Evolutionary conservation across 1,140 invertebrate genomes (phyloP), one percentile per base, ranked within the genome.

Genomic region (Drosophila serrata): DNA sequence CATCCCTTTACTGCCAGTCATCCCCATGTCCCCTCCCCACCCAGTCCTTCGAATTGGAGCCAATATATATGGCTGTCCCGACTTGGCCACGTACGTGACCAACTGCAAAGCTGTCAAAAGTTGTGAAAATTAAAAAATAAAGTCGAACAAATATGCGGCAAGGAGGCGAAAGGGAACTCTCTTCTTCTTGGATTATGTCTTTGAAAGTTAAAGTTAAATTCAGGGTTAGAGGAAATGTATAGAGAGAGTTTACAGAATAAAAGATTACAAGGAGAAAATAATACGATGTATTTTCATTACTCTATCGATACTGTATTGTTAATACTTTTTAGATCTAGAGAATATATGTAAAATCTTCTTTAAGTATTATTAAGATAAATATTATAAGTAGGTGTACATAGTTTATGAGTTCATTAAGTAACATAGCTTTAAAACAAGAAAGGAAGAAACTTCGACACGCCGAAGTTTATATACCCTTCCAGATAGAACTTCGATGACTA

Each of bases 121-220:
- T 88, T 88, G 84, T 81, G 84, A 88, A 87, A 87, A 87, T 87
- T 87, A 87, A 87, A 87, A 87, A 87, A 84, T 87, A 87, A 87
- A 87, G 68, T 87, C 84, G 61, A 88, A 81, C 85, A 87, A 87
- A 87, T 88, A 87, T 87, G 84, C 77, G 84, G 46, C 39, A 49
- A 45, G 62, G 60, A 69, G 31, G 43, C 59, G 57, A 42, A 42
- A 58, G 24, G 45, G 62, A 65, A 35, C 39, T 29, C 27, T 15
- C 11, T 15, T 45, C 9, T 6, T 39, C 22, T 24, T 13, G 42
- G 43, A 39, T 39, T 19, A 42, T 46, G 49, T 57, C 63, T 46
- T 48, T 24, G 35, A 35, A 22, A 11, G 29, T 51, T 53, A 33
- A 65, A 65, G 45, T n/a, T n/a, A n/a, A 33, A 33, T 63, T 24